Evolutionary conservation across 2,797 vertebrate genomes (phyloP).

Genomic region (Arrhamphus sclerolepis): DNA sequence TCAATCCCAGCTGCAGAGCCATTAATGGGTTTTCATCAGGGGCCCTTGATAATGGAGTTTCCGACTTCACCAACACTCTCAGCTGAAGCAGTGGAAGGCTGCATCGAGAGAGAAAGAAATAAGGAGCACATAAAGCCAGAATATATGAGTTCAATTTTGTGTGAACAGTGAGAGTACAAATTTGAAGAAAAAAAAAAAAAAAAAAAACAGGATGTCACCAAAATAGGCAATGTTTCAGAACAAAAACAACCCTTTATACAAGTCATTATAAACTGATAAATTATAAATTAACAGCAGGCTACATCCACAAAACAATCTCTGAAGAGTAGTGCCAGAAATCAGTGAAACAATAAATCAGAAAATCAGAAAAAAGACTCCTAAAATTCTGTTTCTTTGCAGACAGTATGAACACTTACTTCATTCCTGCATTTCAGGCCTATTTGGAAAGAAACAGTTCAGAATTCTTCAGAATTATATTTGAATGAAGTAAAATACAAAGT

Average conservation of each 20-base stretch:
- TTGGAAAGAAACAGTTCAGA: too few relatives aligned
- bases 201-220: background rate
- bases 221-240: conserved; percentile 7
- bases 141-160: conserved; percentile 48
- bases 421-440: too few relatives aligned
- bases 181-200: conserved; percentile 22
- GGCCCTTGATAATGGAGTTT: conserved; percentile 69
- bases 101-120: conserved; percentile 47
- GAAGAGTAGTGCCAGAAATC: too few relatives aligned
- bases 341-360: too few relatives aligned
- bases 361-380: too few relatives aligned
- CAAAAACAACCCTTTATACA: background rate
- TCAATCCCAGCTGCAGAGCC: conserved; percentile 56
- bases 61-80: conserved; percentile 51
- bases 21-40: conserved; percentile 74
- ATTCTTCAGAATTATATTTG: too few relatives aligned
- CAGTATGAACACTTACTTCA: too few relatives aligned
- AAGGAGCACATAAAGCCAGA: conserved; percentile 46
- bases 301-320: too few relatives aligned
- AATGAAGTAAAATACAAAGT: too few relatives aligned
- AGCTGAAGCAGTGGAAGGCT: conserved; percentile 34
- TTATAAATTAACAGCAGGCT: background rate
- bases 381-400: too few relatives aligned
- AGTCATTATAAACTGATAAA: background rate
- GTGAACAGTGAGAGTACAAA: conserved; percentile 25